Conservation (phyloP, 2,888 invertebrate genomes). For the Oscheius sp. region DNA sequence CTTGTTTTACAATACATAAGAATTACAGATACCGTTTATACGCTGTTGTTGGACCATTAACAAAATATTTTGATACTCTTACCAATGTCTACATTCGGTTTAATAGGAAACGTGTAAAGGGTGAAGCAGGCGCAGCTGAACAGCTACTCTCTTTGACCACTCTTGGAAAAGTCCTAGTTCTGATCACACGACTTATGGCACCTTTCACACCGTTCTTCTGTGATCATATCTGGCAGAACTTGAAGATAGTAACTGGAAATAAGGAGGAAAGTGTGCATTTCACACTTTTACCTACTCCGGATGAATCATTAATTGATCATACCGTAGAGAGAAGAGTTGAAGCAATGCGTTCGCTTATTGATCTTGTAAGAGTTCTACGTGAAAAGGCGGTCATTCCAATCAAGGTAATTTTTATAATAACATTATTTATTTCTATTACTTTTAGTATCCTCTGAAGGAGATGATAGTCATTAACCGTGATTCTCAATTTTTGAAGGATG, state of each 20-base stretch:
- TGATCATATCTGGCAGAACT: conserved; percentile 91
- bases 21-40: conserved; percentile 85
- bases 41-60: conserved; percentile 91
- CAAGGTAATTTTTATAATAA: conserved; percentile 77
- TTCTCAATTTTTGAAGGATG: conserved; percentile 82
- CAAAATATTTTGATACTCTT: conserved; percentile 95
- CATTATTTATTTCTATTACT: conserved; percentile 17
- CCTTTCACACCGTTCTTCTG: conserved; percentile 96
- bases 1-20: conserved; percentile 62
- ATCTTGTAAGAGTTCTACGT: conserved; percentile 89
- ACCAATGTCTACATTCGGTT: conserved; percentile 99
- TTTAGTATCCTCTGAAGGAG: conserved; percentile 89
- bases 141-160: conserved; percentile 88
- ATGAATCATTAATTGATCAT: conserved; percentile 80
- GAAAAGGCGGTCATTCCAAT: conserved; percentile 93
- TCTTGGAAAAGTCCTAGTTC: conserved; percentile 86
- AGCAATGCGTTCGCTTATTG: conserved; percentile 91
- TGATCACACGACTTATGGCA: conserved; percentile 92
- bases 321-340: conserved; percentile 89
- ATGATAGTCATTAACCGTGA: conserved; percentile 93
- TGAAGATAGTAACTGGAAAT: conserved; percentile 76
- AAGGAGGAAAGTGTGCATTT: conserved; percentile 85
- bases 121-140: conserved; percentile 85
- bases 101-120: conserved; percentile 93
- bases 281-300: conserved; percentile 85